Evolutionary conservation across 1,140 invertebrate genomes (phyloP).

Genomic region (Idris sp.): DNA sequence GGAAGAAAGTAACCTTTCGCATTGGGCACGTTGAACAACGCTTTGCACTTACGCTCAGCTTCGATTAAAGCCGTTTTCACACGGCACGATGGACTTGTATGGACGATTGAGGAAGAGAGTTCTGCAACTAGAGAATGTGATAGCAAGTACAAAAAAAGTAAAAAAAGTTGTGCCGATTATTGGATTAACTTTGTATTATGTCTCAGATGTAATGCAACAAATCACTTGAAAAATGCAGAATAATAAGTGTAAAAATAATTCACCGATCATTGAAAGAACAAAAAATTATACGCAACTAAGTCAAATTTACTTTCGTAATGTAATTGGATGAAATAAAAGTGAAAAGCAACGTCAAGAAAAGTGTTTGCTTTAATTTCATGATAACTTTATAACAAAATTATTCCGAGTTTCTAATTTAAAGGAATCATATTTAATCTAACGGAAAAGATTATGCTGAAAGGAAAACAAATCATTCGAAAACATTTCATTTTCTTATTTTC

Average conservation of each 20-base stretch:
- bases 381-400: conserved; percentile 16
- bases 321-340: conserved; percentile 18
- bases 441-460: neutral
- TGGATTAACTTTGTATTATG: conserved; percentile 44
- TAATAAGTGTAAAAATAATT: conserved; percentile 14
- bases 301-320: conserved; percentile 11
- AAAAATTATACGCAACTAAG: neutral
- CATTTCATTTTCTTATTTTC: neutral
- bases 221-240: conserved; percentile 29
- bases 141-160: conserved; percentile 44
- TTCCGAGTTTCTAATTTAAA: too few species aligned
- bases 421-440: too few species aligned
- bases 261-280: conserved; percentile 14
- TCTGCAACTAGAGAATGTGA: conserved; percentile 33
- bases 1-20: conserved; percentile 69
- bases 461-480: neutral
- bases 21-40: conserved; percentile 68
- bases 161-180: conserved; percentile 48
- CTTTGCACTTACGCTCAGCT: conserved; percentile 72
- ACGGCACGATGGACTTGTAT: conserved; percentile 45
- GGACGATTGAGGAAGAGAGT: conserved; percentile 54
- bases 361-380: conserved; percentile 7
- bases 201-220: conserved; percentile 33
- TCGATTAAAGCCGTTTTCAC: conserved; percentile 70
- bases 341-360: conserved; percentile 6